These are phyloP conservation scores for Empidonax traillii DNA, from an alignment of 2,113 vertebrate species.

Conservation along the genomic window DNA sequence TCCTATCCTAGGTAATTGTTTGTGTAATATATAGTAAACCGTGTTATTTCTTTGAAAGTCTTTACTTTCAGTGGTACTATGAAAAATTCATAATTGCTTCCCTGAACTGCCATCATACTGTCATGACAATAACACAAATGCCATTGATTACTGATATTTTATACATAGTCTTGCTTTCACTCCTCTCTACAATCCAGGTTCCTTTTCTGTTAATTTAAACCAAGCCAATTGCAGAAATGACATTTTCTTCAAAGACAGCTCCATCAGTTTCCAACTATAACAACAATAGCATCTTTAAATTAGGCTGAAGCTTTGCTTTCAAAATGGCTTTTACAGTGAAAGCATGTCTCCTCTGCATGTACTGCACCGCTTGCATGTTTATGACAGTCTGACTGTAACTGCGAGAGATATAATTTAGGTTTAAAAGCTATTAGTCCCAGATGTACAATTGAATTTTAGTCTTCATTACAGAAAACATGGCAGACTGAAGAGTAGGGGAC, in stretches of 20 bases:
- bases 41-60: constrained; percentile 10
- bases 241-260: background rate
- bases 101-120: background rate
- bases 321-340: constrained; percentile 13
- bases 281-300: constrained; percentile 11
- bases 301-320: constrained; percentile 14
- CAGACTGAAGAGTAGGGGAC: background rate
- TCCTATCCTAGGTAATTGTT: background rate
- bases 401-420: constrained; percentile 36
- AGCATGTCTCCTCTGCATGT: background rate
- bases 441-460: constrained; percentile 49
- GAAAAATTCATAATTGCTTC: constrained; percentile 26
- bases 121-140: background rate
- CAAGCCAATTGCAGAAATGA: constrained; percentile 20
- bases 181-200: background rate
- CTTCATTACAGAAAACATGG: constrained; percentile 13
- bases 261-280: background rate
- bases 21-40: background rate
- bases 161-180: background rate
- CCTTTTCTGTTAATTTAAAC: background rate
- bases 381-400: constrained; percentile 26
- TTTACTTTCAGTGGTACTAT: background rate
- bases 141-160: constrained; percentile 1
- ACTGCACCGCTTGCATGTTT: background rate
- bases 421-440: constrained; percentile 43